Evolutionary conservation across 2,113 vertebrate species (phyloP).

Genomic region (Jacana jacana): DNA sequence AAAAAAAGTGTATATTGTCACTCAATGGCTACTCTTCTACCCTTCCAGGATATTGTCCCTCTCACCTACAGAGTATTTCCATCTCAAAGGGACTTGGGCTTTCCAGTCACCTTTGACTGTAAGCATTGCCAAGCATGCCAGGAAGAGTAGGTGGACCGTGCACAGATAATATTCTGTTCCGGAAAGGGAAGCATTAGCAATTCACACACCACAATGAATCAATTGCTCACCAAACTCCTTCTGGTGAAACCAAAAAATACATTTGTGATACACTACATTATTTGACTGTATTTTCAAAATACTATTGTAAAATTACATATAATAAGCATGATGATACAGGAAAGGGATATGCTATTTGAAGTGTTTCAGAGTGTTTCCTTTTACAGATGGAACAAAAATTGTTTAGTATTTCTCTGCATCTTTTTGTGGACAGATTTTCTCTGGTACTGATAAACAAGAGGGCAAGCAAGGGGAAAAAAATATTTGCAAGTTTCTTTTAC

Average conservation of each 20-base stretch:
- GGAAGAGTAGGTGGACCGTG: not conserved
- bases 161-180: not conserved
- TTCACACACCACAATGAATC: not conserved
- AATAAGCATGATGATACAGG: not conserved
- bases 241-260: not conserved
- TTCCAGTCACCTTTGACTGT: not conserved
- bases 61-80: not conserved
- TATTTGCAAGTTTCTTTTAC: not conserved
- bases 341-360: not conserved
- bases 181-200: not conserved
- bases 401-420: not conserved
- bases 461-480: not conserved
- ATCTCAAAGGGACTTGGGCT: not conserved
- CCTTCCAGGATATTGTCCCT: not conserved
- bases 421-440: slow-evolving; percentile 2
- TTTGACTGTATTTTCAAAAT: not conserved
- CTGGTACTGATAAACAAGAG: not conserved
- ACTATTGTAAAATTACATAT: not conserved
- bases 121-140: not conserved
- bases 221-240: not conserved
- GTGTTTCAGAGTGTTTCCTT: not conserved
- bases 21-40: not conserved
- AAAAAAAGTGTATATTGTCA: not conserved
- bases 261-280: not conserved
- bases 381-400: not conserved